Percentiles rank a stretch among this genome's conserved stretches.
phyloP scores from a whole-genome alignment of 64 coral and sea anemone species.

The Platygyra sinensis region DNA sequence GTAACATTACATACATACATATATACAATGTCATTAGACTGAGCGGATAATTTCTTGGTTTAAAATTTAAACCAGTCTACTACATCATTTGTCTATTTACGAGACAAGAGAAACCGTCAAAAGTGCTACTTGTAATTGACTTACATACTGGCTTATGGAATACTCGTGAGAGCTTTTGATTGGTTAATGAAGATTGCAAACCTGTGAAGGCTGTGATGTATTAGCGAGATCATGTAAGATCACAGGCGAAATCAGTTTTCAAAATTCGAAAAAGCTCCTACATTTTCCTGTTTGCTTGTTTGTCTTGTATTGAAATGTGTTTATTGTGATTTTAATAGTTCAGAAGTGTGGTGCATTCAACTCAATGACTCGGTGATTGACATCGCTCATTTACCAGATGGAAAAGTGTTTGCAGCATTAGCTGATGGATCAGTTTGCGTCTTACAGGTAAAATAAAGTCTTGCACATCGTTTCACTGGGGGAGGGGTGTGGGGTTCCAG shows the following conservation, averaged over 20 bases:
- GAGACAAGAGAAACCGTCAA: too few relatives aligned
- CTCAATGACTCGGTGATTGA: slow-evolving; percentile 85
- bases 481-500: too few relatives aligned
- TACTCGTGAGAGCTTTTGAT: too few relatives aligned
- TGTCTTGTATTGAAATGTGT: background rate
- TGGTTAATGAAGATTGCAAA: too few relatives aligned
- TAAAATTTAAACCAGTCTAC: too few relatives aligned
- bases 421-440: slow-evolving; percentile 87
- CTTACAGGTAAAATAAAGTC: slow-evolving; percentile 23
- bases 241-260: background rate
- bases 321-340: slow-evolving; percentile 22
- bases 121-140: too few relatives aligned
- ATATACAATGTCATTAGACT: too few relatives aligned
- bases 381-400: slow-evolving; percentile 60
- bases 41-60: too few relatives aligned
- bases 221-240: too few relatives aligned
- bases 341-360: slow-evolving; percentile 77
- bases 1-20: too few relatives aligned
- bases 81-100: background rate
- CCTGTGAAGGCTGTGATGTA: too few relatives aligned
- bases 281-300: background rate
- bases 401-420: slow-evolving; percentile 81
- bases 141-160: too few relatives aligned
- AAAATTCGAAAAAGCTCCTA: background rate
- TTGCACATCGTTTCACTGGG: background rate